These are phyloP conservation scores for Neopelma chrysocephalum DNA, from an alignment of 2,797 vertebrate species.

Conservation along the genomic window DNA sequence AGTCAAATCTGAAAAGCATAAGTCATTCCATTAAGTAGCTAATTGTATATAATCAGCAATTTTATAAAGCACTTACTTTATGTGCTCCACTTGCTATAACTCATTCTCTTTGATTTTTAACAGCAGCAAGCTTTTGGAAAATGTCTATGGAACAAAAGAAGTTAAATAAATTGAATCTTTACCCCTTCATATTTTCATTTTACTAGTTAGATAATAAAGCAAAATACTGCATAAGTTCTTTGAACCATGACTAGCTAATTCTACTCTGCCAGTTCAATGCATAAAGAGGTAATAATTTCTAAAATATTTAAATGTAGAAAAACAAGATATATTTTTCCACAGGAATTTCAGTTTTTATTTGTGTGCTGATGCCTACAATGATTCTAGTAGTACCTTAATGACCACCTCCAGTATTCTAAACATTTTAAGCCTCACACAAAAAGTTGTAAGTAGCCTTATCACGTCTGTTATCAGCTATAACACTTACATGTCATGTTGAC, in stretches of 20 bases:
- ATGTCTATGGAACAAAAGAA: slow-evolving; percentile 77
- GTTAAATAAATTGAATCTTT: background rate
- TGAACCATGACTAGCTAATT: background rate
- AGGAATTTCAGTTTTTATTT: background rate
- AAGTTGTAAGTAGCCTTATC: background rate
- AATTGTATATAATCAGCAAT: background rate
- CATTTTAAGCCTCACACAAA: background rate
- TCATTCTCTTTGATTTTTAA: slow-evolving; percentile 82
- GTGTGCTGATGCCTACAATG: background rate
- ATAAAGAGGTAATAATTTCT: background rate
- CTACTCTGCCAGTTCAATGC: background rate
- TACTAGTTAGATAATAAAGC: background rate
- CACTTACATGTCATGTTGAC: slow-evolving; percentile 87
- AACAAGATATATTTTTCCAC: background rate
- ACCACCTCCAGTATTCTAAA: background rate
- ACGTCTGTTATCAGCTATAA: background rate
- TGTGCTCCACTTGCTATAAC: slow-evolving; percentile 82
- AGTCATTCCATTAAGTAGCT: background rate
- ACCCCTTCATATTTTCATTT: background rate
- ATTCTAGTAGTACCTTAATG: background rate
- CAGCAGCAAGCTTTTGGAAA: slow-evolving; percentile 87
- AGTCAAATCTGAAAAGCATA: background rate
- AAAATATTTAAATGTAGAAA: background rate
- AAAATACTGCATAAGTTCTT: background rate
- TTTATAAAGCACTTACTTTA: slow-evolving; percentile 73